Evolutionary conservation across 2,113 vertebrate genomes (phyloP).

Genomic region (Regulus satrapa): DNA sequence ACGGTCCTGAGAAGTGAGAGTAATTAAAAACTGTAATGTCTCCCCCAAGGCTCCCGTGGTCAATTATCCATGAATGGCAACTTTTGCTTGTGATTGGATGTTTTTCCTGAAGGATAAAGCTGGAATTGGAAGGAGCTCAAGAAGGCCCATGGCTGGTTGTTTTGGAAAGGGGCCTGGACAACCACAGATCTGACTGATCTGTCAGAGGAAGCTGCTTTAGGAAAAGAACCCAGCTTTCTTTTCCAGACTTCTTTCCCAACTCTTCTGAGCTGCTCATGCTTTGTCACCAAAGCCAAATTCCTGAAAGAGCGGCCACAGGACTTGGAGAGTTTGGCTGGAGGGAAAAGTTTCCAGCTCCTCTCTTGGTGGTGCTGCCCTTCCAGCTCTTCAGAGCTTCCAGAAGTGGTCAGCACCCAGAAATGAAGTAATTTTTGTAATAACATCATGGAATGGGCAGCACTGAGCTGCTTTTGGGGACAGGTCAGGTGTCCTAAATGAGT

Average conservation of each 20-base stretch:
- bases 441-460: background rate
- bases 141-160: background rate
- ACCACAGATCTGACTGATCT: background rate
- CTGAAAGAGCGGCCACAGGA: background rate
- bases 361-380: background rate
- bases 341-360: background rate
- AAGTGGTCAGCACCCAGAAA: background rate
- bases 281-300: background rate
- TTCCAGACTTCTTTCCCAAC: background rate
- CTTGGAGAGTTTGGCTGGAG: background rate
- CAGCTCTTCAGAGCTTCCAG: background rate
- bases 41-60: slow-evolving; percentile 6
- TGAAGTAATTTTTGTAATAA: background rate
- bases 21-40: slow-evolving; percentile 7
- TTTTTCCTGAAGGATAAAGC: background rate
- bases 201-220: background rate
- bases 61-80: slow-evolving; percentile 21
- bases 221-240: background rate
- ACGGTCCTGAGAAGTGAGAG: background rate
- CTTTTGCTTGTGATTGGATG: background rate
- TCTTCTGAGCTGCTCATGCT: background rate
- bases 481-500: background rate
- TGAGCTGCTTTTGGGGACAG: background rate
- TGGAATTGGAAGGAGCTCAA: background rate
- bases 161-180: slow-evolving; percentile 21